phyloP scores from a whole-genome alignment of 1,140 invertebrate species.

The Drosophila tani region DNA sequence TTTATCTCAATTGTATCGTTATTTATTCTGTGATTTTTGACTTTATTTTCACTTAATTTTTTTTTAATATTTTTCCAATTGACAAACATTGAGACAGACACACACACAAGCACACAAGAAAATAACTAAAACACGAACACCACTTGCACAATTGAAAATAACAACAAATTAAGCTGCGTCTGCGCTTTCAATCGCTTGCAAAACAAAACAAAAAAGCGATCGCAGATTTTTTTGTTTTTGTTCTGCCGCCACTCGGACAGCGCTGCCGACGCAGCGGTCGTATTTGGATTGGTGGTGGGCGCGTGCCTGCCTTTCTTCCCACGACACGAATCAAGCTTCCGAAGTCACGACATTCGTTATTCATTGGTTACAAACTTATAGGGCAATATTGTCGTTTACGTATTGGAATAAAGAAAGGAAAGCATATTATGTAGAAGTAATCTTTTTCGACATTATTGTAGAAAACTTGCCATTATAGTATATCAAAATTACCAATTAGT shows the following conservation, averaged over 20 bases:
- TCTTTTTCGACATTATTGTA: no score
- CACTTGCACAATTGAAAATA: constrained; percentile 59
- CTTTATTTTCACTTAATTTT: neutral
- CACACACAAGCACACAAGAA: neutral
- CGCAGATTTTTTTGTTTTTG: constrained; percentile 30
- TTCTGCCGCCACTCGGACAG: constrained; percentile 6
- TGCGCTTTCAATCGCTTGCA: constrained; percentile 58
- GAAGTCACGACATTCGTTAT: neutral
- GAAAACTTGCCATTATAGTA: no score
- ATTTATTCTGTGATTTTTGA: neutral
- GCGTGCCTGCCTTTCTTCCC: neutral
- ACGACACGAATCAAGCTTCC: neutral
- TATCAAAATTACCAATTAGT: no score
- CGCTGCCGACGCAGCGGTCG: constrained; percentile 37
- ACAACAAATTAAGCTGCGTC: constrained; percentile 56
- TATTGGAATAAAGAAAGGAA: no score
- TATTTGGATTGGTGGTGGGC: constrained; percentile 52
- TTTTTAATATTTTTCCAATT: constrained; percentile 21
- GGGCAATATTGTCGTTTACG: no score
- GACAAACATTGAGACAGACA: constrained; percentile 4
- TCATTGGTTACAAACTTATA: no score
- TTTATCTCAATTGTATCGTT: neutral
- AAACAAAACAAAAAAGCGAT: constrained; percentile 23
- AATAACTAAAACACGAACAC: constrained; percentile 48
- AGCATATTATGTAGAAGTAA: no score